Evolutionary conservation across 1,140 invertebrate genomes (phyloP).

Genomic region (Magallana angulata): DNA sequence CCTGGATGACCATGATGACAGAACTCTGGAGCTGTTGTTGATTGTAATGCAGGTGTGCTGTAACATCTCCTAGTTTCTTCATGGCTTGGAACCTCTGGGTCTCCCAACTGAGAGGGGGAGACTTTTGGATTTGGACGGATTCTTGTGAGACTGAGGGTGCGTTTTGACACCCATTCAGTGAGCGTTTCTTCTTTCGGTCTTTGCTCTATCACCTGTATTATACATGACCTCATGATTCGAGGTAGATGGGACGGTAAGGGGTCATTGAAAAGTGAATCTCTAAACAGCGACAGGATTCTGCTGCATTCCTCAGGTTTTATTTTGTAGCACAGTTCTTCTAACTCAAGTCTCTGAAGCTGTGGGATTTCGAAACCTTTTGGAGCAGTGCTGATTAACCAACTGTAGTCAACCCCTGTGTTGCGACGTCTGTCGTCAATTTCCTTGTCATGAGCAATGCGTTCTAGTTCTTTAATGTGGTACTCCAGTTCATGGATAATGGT

Average conservation of each 20-base stretch:
- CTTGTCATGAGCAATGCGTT: slow-evolving; percentile 55
- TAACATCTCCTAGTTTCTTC: slow-evolving; percentile 6
- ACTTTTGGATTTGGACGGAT: slow-evolving; percentile 12
- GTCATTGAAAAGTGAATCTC: slow-evolving; percentile 69
- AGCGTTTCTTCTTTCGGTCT: slow-evolving; percentile 71
- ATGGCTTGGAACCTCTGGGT: slow-evolving; percentile 13
- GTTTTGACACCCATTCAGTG: slow-evolving; percentile 69
- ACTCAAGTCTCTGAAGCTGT: slow-evolving; percentile 72
- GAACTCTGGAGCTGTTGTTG: neutral
- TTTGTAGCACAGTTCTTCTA: slow-evolving; percentile 75
- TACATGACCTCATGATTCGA: slow-evolving; percentile 70
- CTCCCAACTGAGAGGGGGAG: neutral
- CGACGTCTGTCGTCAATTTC: slow-evolving; percentile 65
- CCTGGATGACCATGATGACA: neutral
- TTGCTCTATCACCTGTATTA: slow-evolving; percentile 69
- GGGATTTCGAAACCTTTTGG: slow-evolving; percentile 72
- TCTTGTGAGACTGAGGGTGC: slow-evolving; percentile 67
- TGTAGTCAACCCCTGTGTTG: slow-evolving; percentile 75
- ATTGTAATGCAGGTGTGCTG: neutral
- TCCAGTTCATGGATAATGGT: slow-evolving; percentile 73
- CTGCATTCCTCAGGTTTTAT: slow-evolving; percentile 71
- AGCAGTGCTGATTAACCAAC: slow-evolving; percentile 71
- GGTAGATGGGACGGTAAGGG: slow-evolving; percentile 67
- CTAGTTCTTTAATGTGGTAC: slow-evolving; percentile 70
- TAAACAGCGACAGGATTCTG: slow-evolving; percentile 71